Evolutionary conservation across 1,140 invertebrate species (phyloP).

Genomic region (Psix sp.): DNA sequence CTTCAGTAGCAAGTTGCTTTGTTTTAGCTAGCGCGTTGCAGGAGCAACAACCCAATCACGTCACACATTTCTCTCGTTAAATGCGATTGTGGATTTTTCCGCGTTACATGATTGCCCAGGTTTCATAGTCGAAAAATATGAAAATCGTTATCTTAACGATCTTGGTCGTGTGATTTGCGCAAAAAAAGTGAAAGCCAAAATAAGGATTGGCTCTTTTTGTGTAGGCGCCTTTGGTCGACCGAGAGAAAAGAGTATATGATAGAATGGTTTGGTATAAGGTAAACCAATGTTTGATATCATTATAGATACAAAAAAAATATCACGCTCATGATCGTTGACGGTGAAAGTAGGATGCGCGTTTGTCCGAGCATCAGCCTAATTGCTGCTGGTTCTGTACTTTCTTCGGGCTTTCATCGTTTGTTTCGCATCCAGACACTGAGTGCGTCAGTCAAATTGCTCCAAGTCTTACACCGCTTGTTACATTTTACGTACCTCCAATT

Average conservation of each 20-base stretch:
- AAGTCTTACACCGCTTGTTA: constrained; percentile 17
- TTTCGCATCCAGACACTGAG: constrained; percentile 36
- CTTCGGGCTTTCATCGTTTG: constrained; percentile 54
- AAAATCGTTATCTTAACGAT: constrained; percentile 16
- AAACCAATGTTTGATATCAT: constrained; percentile 49
- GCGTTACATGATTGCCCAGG: neutral
- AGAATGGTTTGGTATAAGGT: too few species aligned
- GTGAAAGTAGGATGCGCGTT: constrained; percentile 67
- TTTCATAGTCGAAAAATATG: neutral
- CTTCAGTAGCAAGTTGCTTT: constrained; percentile 1
- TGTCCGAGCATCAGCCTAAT: constrained; percentile 32
- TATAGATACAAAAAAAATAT: constrained; percentile 51
- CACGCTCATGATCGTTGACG: constrained; percentile 17
- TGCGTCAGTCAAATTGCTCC: constrained; percentile 30
- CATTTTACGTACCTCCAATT: constrained; percentile 13
- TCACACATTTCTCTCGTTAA: constrained; percentile 14
- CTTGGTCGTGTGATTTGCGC: neutral
- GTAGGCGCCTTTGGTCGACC: constrained; percentile 1
- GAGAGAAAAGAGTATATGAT: constrained; percentile 23
- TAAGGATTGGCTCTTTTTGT: constrained; percentile 25
- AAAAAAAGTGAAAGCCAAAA: constrained; percentile 33
- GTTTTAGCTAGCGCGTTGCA: constrained; percentile 12
- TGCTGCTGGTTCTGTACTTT: constrained; percentile 34
- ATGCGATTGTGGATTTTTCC: neutral
- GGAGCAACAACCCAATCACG: constrained; percentile 23